phyloP scores from a whole-genome alignment of 1,140 invertebrate species.

The Harpegnathos saltator region DNA sequence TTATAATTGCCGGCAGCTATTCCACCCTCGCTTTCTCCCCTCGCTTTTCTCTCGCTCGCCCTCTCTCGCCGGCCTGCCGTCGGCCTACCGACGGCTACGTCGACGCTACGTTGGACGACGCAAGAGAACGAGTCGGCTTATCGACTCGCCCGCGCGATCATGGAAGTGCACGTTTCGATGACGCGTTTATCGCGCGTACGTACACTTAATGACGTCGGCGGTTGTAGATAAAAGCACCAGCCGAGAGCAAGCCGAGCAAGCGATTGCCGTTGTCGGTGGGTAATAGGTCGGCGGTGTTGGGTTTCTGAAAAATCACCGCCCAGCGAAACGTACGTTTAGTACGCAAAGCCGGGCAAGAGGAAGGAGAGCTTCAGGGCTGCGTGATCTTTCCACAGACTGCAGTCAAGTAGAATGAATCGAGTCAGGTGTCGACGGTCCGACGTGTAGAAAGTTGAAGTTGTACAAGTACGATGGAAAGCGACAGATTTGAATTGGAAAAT shows the following conservation, averaged over 20 bases:
- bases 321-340: neutral
- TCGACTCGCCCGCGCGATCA: conserved; percentile 65
- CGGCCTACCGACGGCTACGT: neutral
- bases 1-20: conserved; percentile 83
- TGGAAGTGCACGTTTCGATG: conserved; percentile 19
- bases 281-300: neutral
- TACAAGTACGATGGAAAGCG: no score
- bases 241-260: neutral
- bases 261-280: neutral
- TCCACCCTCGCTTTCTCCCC: conserved; percentile 68
- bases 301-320: neutral
- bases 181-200: conserved; percentile 28
- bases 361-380: no score
- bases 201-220: conserved; percentile 28
- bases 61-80: neutral
- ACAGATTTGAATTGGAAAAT: no score
- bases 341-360: no score
- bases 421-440: no score
- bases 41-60: conserved; percentile 34
- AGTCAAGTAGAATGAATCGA: no score
- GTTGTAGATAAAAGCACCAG: conserved; percentile 18
- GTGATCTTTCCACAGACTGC: no score
- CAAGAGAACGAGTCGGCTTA: conserved; percentile 79
- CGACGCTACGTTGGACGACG: neutral
- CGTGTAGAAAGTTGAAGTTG: no score